These are phyloP conservation scores for Tetramorium simillimum DNA, from an alignment of 1,140 invertebrate species.

Conservation along the genomic window DNA sequence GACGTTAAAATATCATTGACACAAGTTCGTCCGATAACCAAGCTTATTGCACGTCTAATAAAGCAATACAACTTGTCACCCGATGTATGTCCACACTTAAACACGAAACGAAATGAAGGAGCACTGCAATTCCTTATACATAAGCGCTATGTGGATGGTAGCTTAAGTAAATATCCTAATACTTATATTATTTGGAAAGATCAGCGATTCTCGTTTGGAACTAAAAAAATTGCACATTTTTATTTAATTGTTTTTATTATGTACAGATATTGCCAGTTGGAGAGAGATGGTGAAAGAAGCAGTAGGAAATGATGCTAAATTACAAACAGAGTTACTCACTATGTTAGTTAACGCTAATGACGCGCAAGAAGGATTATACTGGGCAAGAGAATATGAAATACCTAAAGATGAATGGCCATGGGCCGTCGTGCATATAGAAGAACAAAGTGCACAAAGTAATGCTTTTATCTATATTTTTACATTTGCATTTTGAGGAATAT, in stretches of 20 bases:
- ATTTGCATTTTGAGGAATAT: not conserved
- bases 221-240: constrained; percentile 33
- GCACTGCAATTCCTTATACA: constrained; percentile 89
- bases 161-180: constrained; percentile 84
- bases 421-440: constrained; percentile 80
- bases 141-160: constrained; percentile 88
- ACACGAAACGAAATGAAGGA: constrained; percentile 88
- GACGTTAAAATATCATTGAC: constrained; percentile 87
- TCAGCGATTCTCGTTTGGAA: not conserved
- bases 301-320: constrained; percentile 84
- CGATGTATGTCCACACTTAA: constrained; percentile 88
- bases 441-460: constrained; percentile 75
- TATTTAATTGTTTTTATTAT: constrained; percentile 55
- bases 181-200: not conserved
- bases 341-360: constrained; percentile 85
- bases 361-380: constrained; percentile 87
- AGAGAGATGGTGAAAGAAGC: constrained; percentile 90
- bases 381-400: constrained; percentile 87
- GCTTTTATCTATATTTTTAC: constrained; percentile 12
- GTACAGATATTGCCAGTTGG: constrained; percentile 87
- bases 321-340: constrained; percentile 86
- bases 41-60: constrained; percentile 87
- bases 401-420: constrained; percentile 86
- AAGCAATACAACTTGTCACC: constrained; percentile 88
- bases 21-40: constrained; percentile 87